Base-by-base conservation (phyloP, 2,113 vertebrate species). In the Colinus virginianus region DNA sequence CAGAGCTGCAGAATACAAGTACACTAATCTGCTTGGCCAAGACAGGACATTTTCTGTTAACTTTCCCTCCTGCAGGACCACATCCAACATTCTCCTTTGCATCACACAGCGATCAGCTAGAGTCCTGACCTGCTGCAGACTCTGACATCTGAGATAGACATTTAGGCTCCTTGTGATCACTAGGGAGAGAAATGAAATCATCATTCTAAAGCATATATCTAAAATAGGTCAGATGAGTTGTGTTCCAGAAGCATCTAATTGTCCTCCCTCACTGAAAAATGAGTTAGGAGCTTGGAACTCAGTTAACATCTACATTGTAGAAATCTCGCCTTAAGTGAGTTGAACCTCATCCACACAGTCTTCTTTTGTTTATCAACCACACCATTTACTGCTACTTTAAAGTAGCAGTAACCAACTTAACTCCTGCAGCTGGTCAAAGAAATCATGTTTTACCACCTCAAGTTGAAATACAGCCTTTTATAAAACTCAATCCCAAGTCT, bases 71-170 rank as follows among this genome's bases (percentile, higher is more conserved):
- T 5, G 1, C 12, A 63, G 40, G 22, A 28, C 67, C 45, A 53
- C 56, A 32, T 56, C 32, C 58, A 25, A 81, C 45, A 82, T 23
- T 22, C 6, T 12, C 19, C 49, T 91, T 88, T 19, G 0, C 76
- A 88, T 66, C 45, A 59, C 0, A 1, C 28, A 59, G 59, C 15
- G 10, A 74, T 78, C 71, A 75, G 51, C 38, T 76, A 59, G 38
- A 93, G 55, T 82, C 53, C 81, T 63, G 34, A 83, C 18, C 46
- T 61, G 19, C 0, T 87, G 40, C 5, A 89, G 78, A 53, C 75
- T 36, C 1, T 28, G 63, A 77, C 78, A 91, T 93, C 79, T 86
- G 20, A 94, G 76, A 61, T 87, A 95, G 92, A 91, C 88, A 94
- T 86, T 79, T 93, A 70, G 87, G 76, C 61, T 76, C 61, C 55